A percentile compares a stretch with the other conserved stretches of the same genome.
Evolutionary conservation across 2,113 vertebrate species (phyloP).

Genomic region (Dolichotis patagonum): DNA sequence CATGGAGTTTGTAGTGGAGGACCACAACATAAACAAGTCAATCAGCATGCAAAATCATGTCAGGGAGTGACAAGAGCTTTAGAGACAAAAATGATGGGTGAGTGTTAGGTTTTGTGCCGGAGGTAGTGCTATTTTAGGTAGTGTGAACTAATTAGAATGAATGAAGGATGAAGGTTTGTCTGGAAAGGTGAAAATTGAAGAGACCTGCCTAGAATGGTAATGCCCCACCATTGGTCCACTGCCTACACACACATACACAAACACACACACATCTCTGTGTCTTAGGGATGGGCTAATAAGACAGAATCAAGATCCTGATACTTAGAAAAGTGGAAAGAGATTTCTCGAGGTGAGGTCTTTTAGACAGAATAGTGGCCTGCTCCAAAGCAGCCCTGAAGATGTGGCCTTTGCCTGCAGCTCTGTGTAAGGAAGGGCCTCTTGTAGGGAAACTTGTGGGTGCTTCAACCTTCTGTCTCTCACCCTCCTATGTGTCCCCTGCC

Average conservation of each 20-base stretch:
- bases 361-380: not conserved
- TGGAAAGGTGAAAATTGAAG: constrained; percentile 23
- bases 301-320: not conserved
- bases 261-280: not conserved
- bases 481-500: not conserved
- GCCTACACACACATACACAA: not conserved
- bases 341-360: not conserved
- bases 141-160: not conserved
- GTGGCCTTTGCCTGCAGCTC: not conserved
- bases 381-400: not conserved
- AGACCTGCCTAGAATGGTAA: not conserved
- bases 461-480: not conserved
- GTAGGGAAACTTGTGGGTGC: fast-evolving
- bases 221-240: not conserved
- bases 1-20: not conserved
- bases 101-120: not conserved
- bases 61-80: not conserved
- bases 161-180: not conserved
- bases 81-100: not conserved
- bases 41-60: not conserved
- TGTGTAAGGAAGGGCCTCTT: not conserved
- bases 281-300: not conserved
- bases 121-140: not conserved
- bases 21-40: not conserved
- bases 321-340: not conserved